These are phyloP conservation scores for Trichonephila inaurata DNA, from an alignment of 1,140 invertebrate genomes.

Conservation along the genomic window DNA sequence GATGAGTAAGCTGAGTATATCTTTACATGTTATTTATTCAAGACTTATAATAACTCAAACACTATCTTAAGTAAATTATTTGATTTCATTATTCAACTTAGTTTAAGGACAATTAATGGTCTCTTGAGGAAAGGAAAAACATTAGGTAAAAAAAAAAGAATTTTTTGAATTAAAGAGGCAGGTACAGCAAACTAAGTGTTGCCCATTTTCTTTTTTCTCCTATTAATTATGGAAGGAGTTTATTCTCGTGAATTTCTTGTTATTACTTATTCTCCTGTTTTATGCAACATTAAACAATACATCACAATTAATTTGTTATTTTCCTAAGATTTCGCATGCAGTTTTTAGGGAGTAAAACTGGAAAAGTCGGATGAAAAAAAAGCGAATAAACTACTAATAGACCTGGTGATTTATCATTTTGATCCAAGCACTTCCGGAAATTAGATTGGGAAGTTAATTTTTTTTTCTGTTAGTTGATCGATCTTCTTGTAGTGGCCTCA, in stretches of 20 bases:
- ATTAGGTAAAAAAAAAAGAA: neutral
- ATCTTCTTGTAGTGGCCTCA: neutral
- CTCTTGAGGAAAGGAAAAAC: neutral
- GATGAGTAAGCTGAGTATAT: neutral
- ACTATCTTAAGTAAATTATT: neutral
- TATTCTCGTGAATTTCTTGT: neutral
- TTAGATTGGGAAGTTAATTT: slow-evolving; percentile 32
- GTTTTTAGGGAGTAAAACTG: neutral
- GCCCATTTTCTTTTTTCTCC: neutral
- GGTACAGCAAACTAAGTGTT: neutral
- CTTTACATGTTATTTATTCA: neutral
- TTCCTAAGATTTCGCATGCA: neutral
- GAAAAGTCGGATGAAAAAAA: neutral
- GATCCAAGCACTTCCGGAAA: slow-evolving; percentile 5
- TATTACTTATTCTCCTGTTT: neutral
- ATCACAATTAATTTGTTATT: neutral
- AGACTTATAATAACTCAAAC: neutral
- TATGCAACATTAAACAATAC: neutral
- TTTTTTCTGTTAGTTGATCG: neutral
- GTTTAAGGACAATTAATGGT: neutral
- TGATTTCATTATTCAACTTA: neutral
- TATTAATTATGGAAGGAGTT: neutral
- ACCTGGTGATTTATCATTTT: slow-evolving; percentile 9
- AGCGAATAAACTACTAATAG: neutral
- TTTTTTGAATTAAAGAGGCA: neutral